Percentiles rank a stretch among this genome's conserved stretches.
These are phyloP conservation scores for Formica exsecta DNA, from an alignment of 1,140 invertebrate species.

Conservation along the genomic window DNA sequence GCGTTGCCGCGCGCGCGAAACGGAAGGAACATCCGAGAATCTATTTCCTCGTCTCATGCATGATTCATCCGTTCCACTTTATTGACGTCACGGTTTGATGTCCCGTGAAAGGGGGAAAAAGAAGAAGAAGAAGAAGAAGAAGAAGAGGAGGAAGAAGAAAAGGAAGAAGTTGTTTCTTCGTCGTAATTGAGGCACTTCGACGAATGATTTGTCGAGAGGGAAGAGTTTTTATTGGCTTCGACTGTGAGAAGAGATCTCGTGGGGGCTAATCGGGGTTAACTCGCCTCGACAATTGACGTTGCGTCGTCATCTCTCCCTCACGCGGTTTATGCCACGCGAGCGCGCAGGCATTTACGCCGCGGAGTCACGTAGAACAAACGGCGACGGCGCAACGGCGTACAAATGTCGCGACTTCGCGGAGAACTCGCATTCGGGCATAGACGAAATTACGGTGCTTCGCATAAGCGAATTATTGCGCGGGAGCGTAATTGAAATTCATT, in stretches of 20 bases:
- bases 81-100: slow-evolving; percentile 58
- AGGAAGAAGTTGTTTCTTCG: slow-evolving; percentile 25
- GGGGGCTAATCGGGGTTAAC: slow-evolving; percentile 53
- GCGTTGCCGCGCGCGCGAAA: slow-evolving; percentile 10
- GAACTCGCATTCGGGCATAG: slow-evolving; percentile 45
- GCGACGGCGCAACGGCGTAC: slow-evolving; percentile 55
- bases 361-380: slow-evolving; percentile 53
- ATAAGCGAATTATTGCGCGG: slow-evolving; percentile 56
- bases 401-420: slow-evolving; percentile 57
- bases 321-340: slow-evolving; percentile 3
- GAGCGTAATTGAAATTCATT: slow-evolving; percentile 57
- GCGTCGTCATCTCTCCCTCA: slow-evolving; percentile 8
- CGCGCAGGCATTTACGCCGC: slow-evolving; percentile 38
- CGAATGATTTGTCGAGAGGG: slow-evolving; percentile 40
- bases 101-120: background rate
- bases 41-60: slow-evolving; percentile 58
- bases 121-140: background rate
- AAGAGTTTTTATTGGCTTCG: slow-evolving; percentile 36
- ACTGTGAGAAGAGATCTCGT: slow-evolving; percentile 3
- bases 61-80: slow-evolving; percentile 55
- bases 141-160: too few relatives aligned
- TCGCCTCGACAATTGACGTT: slow-evolving; percentile 28
- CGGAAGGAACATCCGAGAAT: slow-evolving; percentile 57
- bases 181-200: slow-evolving; percentile 40
- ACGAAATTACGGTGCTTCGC: slow-evolving; percentile 56